Evolutionary conservation across 1,140 invertebrate species (phyloP), one percentile per base, ranked within the genome.

Genomic region (Macrobrachium nipponense): DNA sequence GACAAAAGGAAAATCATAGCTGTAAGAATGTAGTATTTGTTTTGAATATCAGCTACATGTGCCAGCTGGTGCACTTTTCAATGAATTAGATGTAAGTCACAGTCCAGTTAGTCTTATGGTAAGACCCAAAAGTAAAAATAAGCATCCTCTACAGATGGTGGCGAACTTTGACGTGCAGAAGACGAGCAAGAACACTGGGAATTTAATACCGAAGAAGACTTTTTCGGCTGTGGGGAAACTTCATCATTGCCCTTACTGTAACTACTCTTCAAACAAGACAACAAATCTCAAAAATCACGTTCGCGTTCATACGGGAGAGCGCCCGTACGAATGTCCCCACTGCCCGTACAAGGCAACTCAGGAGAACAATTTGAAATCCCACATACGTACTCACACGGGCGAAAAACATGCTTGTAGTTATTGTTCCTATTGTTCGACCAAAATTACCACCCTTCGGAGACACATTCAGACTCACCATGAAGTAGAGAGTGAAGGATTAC

Each of bases 271-370:
- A 23, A 82, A 18, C 43, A 82, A 82, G 68, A 66, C 80, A 12
- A 82, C 80, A 72, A 82, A 82, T 23, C 68, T 82, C 59, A 82
- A 82, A 73, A 82, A 82, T 23, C 87, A 88, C 78, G 72, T 88
- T 36, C 77, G 87, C 12, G 78, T 79, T 59, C 87, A 88, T 51
- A 88, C 87, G 5, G 87, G 87, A 62, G 87, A 88, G 58, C 80
- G 78, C 17, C 87, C 87, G 18, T 87, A 79, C 58, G 59, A 81
- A 8, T 87, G 87, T 58, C 87, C 87, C 11, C 76, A 87, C 60
- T 87, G 87, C 64, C 62, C 73, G 43, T 87, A 87, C 72, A 43
- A 82, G 59, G 80, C 87, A 23, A 87, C 62, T 23, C 87, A 84
- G 59, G 73, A 79, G 20, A 82, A 83, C 36, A 76, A 82, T 23